phyloP scores from a whole-genome alignment of 2,113 vertebrate species.

The Saguinus midas region DNA sequence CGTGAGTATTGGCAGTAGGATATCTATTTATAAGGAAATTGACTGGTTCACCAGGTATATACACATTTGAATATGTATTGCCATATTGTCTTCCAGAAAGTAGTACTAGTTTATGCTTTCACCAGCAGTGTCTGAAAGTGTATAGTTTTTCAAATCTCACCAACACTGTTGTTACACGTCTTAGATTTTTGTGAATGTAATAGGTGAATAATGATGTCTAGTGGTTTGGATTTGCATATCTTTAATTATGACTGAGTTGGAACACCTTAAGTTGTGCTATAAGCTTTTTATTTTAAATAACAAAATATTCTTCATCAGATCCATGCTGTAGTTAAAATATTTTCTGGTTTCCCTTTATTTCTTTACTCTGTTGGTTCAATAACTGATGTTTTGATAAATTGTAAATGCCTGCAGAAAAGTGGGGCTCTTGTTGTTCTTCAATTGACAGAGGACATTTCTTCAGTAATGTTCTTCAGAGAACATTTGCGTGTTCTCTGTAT shows the following conservation, averaged over 20 bases:
- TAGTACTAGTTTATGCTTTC: background rate
- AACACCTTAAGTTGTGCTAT: background rate
- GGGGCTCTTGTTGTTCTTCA: background rate
- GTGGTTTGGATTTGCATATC: constrained; percentile 8
- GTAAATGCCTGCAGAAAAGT: background rate
- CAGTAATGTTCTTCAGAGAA: background rate
- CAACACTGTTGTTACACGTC: background rate
- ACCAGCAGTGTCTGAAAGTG: background rate
- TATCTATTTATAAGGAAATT: background rate
- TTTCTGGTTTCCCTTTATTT: constrained; percentile 20
- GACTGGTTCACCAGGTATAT: background rate
- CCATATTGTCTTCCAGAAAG: constrained; percentile 2
- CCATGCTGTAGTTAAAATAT: background rate
- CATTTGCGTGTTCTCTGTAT: background rate
- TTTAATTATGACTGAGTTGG: background rate
- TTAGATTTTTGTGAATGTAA: background rate
- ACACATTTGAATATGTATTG: background rate
- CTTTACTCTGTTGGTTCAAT: background rate
- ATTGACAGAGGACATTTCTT: background rate
- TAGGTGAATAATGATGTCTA: background rate
- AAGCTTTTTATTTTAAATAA: background rate
- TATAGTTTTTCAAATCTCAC: background rate
- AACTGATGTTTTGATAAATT: background rate
- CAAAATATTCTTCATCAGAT: background rate
- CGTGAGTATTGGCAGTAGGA: background rate